Conservation (phyloP, 2,797 vertebrate species). For the Sebastes iracundus region DNA sequence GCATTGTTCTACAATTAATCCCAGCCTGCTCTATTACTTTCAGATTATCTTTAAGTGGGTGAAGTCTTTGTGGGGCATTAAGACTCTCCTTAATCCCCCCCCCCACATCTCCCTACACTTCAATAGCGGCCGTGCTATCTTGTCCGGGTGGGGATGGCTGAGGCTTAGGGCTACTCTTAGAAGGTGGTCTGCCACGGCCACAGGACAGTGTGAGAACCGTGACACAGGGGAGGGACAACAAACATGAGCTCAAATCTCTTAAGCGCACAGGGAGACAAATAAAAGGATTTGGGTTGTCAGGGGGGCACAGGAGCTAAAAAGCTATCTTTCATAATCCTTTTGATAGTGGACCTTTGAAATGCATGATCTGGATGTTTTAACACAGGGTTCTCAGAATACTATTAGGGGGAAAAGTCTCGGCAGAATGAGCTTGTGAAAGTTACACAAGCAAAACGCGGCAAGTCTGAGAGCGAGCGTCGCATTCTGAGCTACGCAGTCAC, state of each 20-base stretch:
- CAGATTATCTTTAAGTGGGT: conserved; percentile 90
- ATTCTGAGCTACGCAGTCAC: not conserved
- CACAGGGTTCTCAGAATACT: conserved; percentile 63
- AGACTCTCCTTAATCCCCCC: conserved; percentile 79
- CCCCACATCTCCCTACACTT: conserved; percentile 78
- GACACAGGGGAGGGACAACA: conserved; percentile 85
- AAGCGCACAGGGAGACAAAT: conserved; percentile 85
- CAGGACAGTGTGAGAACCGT: conserved; percentile 85
- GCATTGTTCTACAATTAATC: conserved; percentile 89
- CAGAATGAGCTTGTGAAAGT: conserved; percentile 54
- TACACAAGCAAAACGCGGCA: conserved; percentile 31
- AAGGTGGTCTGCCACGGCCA: conserved; percentile 84
- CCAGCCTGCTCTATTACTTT: conserved; percentile 89
- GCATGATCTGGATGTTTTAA: conserved; percentile 81
- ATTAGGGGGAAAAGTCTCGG: conserved; percentile 45
- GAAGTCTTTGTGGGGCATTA: conserved; percentile 86
- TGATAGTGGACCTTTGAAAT: conserved; percentile 88
- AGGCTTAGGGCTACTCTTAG: conserved; percentile 83
- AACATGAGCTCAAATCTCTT: conserved; percentile 88
- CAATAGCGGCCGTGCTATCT: conserved; percentile 85
- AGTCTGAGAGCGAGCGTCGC: not conserved
- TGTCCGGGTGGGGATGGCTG: conserved; percentile 82
- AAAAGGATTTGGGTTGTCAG: conserved; percentile 86
- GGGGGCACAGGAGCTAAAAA: conserved; percentile 83
- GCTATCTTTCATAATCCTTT: conserved; percentile 89